Conservation (phyloP, 2,797 vertebrate species). For the Onychomys torridus region DNA sequence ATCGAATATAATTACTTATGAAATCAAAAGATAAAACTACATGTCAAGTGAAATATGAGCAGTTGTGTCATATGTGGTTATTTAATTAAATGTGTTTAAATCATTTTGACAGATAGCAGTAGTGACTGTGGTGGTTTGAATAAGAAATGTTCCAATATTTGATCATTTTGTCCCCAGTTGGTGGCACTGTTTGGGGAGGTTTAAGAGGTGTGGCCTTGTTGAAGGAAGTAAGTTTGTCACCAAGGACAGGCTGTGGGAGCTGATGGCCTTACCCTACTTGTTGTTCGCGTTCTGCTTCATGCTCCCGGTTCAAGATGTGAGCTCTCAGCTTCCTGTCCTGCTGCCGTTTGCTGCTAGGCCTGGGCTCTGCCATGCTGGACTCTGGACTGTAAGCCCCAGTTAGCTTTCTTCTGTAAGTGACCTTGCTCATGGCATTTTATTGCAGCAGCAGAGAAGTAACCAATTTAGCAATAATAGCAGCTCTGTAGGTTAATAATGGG, state of each 20-base stretch:
- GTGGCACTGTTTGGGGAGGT: not conserved
- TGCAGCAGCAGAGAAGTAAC: not conserved
- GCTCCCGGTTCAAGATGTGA: not conserved
- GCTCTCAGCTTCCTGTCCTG: not conserved
- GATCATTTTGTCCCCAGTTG: not conserved
- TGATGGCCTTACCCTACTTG: too few relatives aligned
- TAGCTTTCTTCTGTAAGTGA: not conserved
- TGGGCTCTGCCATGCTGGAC: not conserved
- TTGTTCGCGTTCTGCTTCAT: not conserved
- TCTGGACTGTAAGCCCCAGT: not conserved
- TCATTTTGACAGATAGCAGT: not conserved
- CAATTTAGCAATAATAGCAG: not conserved
- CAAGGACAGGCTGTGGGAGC: not conserved
- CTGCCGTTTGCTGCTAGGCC: not conserved
- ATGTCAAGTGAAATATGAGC: slow-evolving; percentile 19
- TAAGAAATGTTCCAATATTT: not conserved
- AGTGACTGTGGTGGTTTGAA: not conserved
- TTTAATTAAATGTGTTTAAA: not conserved
- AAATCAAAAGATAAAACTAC: slow-evolving; percentile 41
- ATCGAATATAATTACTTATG: slow-evolving; percentile 29
- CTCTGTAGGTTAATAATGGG: not conserved
- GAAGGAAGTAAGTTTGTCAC: not conserved
- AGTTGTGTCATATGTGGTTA: not conserved
- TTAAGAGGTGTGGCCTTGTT: not conserved
- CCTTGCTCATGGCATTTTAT: not conserved